Base-by-base conservation (phyloP, 1,140 invertebrate species). In the Centruroides vittatus region DNA sequence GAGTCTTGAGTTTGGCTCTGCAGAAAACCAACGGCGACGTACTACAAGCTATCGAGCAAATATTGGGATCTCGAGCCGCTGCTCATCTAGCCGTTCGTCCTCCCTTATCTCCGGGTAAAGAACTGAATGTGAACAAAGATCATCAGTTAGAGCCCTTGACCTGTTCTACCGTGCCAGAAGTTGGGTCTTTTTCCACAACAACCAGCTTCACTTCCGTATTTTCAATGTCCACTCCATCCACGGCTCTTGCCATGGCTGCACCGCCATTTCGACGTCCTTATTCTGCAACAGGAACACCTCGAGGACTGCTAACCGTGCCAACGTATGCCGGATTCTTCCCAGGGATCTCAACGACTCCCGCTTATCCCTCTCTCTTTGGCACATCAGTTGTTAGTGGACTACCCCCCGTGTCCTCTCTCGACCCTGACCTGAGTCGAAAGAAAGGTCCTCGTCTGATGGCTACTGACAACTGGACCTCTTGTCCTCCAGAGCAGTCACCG, bases 1-100 rank as follows among this genome's bases (percentile, higher is more conserved):
- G 80, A 35, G 87, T 93, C 63, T 86, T 94, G 2, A 89, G 93
- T 72, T 80, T 84, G 6, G 80, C 89, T 54, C 77, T 94, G 3
- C 79, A 82, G 58, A 76, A 81, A 61, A 82, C 76, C 76, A 82
- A 74, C 77, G 89, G 90, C 0, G 89, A 94, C 70, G 85, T 93
- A 0, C 82, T 93, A 0, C 85, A 89, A 66, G 88, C 90, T 1
- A 93, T 95, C 80, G 90, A 95, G 12, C 56, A 64, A 47, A 51
- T 64, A 13, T 52, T 64, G 11, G 59, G 59, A n/a, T 57, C 59
- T 10, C 59, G 61, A 36, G 56, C 60, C 10, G 54, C 35, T 7
- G 35, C 54, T 13, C 23, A 35, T 10, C 11, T 34, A 13, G 50
- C 50, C 5, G 23, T 13, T 34, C 12, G 50, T 13, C 50, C 23